Base-by-base conservation (phyloP, 2,888 invertebrate species). In the Xestobium rufovillosum region DNA sequence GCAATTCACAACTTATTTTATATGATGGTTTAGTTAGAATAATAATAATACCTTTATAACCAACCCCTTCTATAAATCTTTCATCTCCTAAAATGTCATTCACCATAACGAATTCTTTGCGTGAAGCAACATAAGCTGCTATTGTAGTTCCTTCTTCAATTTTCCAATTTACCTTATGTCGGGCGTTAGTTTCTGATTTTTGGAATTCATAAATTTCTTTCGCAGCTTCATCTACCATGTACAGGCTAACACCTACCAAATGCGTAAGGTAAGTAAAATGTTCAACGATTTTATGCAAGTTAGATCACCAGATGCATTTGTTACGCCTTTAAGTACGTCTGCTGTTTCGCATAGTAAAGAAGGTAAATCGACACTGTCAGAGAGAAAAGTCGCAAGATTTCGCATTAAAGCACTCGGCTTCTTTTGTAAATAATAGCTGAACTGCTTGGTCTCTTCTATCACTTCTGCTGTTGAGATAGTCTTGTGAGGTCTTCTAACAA, bases 151-250 rank as follows among this genome's bases (percentile, higher is more conserved):
- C 71, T 53, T 69, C 68, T 49, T 66, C 69, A 31, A 77, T 74
- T 11, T 72, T 69, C 57, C 75, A 72, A 46, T 73, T 74, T 1
- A 76, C 69, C 60, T 71, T 69, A 42, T 74, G 72, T 6, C 72
- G 60, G 4, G 66, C 63, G 3, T 67, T 67, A 32, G 66, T 66
- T 35, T 67, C 67, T 35, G 67, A 65, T 27, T 66, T 68, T 3
- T 72, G 66, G 61, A 71, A 69, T 42, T 73, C 58, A 14, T 73
- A 68, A 30, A 76, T 71, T 59, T 75, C 75, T 36, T 73, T 71
- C 27, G 61, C 67, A 12, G 65, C 37, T 12, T 65, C 59, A 48
- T 77, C 69, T 1, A 75, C 74, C 39, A 71, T 68, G 50, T 76
- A 77, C 12, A 76, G 60, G 37, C 74, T 71, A 3, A 70, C 71